Base-by-base conservation (phyloP, 2,113 vertebrate genomes). In the Macaca mulatta region DNA sequence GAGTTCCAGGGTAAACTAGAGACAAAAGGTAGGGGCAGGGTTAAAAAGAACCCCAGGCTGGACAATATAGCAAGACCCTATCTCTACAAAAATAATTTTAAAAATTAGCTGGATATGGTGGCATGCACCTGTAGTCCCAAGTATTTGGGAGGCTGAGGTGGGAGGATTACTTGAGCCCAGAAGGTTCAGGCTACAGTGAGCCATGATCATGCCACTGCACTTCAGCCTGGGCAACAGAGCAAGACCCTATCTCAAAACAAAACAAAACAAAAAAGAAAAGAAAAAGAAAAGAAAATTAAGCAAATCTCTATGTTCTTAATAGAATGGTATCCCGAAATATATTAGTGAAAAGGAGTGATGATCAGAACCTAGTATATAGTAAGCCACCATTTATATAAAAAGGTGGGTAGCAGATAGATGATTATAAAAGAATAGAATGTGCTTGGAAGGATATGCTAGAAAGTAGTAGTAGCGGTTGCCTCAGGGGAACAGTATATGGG, bases 381-480 rank as follows among this genome's bases (percentile, higher is more conserved):
- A 75, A 96, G 48, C 43, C 74, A 72, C 43, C 61, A 20, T 61
- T 90, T 93, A n/a, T 45, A 35, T 91, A 80, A 97, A 94, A 70
- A 77, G 84, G 48, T 70, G 35, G 80, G n/a, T 50, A 81, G 85
- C 95, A 38, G 79, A 45, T 38, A 89, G 38, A 69, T 69, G 48
- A 48, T 85, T 80, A 22, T 90, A 77, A 90, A 89, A 43, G 82
- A 81, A 89, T 64, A 81, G 48, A 88, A 55, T 70, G 64, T 90
- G 17, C 40, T 85, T 93, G 40, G 61, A 69, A 83, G 64, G 85
- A 38, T 52, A 12, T 43, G 23, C 40, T 43, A 67, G 69, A 61
- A 81, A 95, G 45, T 35, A 61, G 14, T 25, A n/a, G n/a, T 32
- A n/a, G 40, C 13, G 23, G 70, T 79, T 75, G 86, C 77, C 67